phyloP scores from a whole-genome alignment of 2,797 vertebrate species.

The Eutrigla gurnardus region DNA sequence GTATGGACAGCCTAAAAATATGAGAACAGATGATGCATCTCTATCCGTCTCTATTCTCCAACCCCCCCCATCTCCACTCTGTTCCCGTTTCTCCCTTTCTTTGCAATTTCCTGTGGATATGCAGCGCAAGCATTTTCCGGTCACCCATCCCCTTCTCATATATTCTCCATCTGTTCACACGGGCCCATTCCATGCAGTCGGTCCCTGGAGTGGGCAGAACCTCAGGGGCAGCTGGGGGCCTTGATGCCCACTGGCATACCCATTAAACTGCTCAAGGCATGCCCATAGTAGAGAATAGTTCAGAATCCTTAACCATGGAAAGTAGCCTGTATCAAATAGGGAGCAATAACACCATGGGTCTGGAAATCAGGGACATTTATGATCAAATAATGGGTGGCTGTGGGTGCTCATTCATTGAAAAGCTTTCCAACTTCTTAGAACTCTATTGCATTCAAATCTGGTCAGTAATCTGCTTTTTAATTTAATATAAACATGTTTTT shows the following conservation, averaged over 20 bases:
- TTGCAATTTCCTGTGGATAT: conserved; percentile 53
- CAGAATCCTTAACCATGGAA: conserved; percentile 48
- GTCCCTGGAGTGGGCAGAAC: conserved; percentile 56
- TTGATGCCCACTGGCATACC: conserved; percentile 49
- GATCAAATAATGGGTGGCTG: neutral
- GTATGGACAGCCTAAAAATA: conserved; percentile 55
- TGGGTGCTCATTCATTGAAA: neutral
- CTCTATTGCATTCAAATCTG: neutral
- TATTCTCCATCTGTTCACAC: conserved; percentile 63
- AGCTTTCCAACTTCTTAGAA: neutral
- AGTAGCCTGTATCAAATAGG: conserved; percentile 14
- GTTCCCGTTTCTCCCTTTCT: conserved; percentile 31
- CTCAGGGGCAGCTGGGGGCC: conserved; percentile 60
- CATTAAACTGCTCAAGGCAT: conserved; percentile 50
- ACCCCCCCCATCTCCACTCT: conserved; percentile 13
- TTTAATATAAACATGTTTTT: neutral
- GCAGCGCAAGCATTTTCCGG: conserved; percentile 56
- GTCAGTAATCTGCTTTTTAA: neutral
- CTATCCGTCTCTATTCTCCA: conserved; percentile 33
- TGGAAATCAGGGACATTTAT: neutral
- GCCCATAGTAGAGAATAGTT: conserved; percentile 42
- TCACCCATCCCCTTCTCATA: conserved; percentile 40
- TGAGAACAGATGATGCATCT: conserved; percentile 54
- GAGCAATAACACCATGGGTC: neutral
- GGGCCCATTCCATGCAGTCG: conserved; percentile 46